Evolutionary conservation across 2,888 invertebrate genomes (phyloP).

Genomic region (Entomobrya proxima): DNA sequence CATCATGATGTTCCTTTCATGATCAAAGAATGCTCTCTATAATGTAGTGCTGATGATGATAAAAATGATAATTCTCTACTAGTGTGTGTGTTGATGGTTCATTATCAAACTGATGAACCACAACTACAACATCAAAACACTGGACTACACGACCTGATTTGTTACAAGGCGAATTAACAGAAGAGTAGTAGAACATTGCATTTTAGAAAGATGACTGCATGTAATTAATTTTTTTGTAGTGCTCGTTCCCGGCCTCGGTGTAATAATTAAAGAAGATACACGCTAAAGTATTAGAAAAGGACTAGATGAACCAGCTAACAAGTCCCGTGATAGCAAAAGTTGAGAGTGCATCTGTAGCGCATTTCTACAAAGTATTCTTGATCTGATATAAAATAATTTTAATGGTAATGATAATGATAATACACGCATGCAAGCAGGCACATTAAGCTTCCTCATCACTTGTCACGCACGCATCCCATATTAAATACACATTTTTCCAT

Average conservation of each 20-base stretch:
- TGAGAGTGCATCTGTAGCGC: neutral
- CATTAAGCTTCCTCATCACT: slow-evolving; percentile 39
- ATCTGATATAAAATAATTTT: slow-evolving; percentile 30
- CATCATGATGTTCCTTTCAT: slow-evolving; percentile 1
- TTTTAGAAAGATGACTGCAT: slow-evolving; percentile 34
- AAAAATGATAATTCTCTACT: neutral
- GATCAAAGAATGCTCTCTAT: neutral
- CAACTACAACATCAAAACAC: neutral
- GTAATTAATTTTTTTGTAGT: slow-evolving; percentile 61
- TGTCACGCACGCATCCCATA: slow-evolving; percentile 65
- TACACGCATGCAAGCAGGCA: slow-evolving; percentile 34
- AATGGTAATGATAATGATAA: slow-evolving; percentile 8
- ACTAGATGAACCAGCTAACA: neutral
- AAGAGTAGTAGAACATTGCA: neutral
- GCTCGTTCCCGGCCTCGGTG: neutral
- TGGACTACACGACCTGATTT: slow-evolving; percentile 46
- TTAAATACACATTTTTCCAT: slow-evolving; percentile 47
- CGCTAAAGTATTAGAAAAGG: slow-evolving; percentile 2
- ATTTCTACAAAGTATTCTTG: neutral
- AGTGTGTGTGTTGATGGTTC: slow-evolving; percentile 28
- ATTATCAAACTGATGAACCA: slow-evolving; percentile 49
- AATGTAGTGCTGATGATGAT: neutral
- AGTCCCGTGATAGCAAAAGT: neutral
- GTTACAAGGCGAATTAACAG: slow-evolving; percentile 30
- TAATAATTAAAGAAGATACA: slow-evolving; percentile 51